Conservation (phyloP, 2,888 invertebrate genomes). For the Latrodectus elegans region DNA sequence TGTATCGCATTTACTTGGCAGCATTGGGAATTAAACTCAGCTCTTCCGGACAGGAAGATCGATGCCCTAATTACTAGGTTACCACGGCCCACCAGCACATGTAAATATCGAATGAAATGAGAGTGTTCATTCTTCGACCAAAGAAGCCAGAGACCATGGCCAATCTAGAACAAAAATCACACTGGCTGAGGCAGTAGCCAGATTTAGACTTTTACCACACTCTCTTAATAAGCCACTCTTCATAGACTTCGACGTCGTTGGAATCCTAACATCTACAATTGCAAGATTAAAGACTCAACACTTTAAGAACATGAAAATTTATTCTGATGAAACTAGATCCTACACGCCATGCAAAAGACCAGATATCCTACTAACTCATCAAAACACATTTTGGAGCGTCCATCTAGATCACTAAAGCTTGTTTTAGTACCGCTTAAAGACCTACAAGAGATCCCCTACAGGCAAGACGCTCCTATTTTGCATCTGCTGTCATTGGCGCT, state of each 20-base stretch:
- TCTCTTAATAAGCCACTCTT: neutral
- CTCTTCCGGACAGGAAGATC: no score
- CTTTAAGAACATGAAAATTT: neutral
- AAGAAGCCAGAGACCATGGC: neutral
- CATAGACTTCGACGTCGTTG: neutral
- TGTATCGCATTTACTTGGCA: no score
- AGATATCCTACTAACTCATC: neutral
- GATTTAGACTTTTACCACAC: neutral
- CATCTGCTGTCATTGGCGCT: no score
- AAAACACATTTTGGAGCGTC: neutral
- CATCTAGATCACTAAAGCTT: no score
- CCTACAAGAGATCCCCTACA: no score
- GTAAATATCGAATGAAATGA: constrained; percentile 4
- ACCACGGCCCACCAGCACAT: neutral
- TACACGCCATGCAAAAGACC: neutral
- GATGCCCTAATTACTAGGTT: no score
- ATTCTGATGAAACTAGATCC: neutral
- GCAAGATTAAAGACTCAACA: neutral
- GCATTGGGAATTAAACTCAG: no score
- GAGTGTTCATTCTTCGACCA: neutral
- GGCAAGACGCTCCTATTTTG: no score
- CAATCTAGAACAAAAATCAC: neutral
- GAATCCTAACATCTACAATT: neutral
- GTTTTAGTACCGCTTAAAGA: no score
- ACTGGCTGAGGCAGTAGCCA: neutral